These are phyloP conservation scores for Colletes gigas DNA, from an alignment of 1,140 invertebrate genomes.

Conservation along the genomic window DNA sequence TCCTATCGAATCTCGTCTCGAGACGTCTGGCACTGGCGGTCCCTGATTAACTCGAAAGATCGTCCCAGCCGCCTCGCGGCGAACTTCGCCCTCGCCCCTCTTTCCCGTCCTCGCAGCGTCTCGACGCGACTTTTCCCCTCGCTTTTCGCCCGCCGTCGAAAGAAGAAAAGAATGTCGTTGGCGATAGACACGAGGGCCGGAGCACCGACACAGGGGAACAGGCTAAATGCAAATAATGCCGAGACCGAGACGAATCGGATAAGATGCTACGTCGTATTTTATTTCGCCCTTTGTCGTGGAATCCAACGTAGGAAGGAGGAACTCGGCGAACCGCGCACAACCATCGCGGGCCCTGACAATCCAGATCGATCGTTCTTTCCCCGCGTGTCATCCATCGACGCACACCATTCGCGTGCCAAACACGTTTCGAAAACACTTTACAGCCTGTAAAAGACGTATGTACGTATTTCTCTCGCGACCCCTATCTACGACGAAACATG, in stretches of 20 bases:
- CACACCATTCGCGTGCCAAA: too few relatives aligned
- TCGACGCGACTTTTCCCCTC: constrained; percentile 19
- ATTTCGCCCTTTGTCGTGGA: constrained; percentile 44
- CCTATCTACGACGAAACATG: too few relatives aligned
- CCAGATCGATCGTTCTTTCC: background rate
- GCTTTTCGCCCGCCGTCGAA: background rate
- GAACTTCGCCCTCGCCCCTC: background rate
- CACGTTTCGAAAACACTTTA: too few relatives aligned
- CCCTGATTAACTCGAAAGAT: constrained; percentile 73
- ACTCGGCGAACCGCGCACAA: background rate
- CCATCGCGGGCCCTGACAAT: background rate
- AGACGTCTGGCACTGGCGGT: constrained; percentile 73
- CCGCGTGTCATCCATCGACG: too few relatives aligned
- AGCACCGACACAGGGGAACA: constrained; percentile 8
- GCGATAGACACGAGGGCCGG: constrained; percentile 38
- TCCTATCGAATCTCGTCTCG: constrained; percentile 59
- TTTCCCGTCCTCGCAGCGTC: background rate
- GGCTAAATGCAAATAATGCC: constrained; percentile 62
- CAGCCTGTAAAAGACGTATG: too few relatives aligned
- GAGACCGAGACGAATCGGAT: constrained; percentile 49
- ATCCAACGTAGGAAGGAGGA: constrained; percentile 2
- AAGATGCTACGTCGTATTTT: constrained; percentile 52
- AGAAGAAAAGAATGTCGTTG: constrained; percentile 54
- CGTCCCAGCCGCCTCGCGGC: constrained; percentile 46
- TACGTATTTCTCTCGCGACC: too few relatives aligned